Evolutionary conservation across 2,113 vertebrate genomes (phyloP).

Genomic region (Morone chrysops): DNA sequence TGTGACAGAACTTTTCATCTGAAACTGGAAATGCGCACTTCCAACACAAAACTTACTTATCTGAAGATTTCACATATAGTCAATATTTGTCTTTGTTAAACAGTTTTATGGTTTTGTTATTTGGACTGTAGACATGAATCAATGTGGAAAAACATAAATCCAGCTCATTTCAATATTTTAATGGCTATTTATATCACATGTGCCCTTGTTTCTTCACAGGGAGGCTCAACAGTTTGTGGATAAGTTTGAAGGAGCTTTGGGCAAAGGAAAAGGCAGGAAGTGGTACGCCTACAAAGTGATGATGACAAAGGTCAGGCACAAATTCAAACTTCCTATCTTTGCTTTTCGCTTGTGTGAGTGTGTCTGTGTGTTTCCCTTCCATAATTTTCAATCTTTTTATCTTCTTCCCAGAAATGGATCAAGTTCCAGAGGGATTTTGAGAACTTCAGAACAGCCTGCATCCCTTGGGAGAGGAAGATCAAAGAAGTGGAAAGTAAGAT

Average conservation of each 20-base stretch:
- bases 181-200: not conserved
- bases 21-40: not conserved
- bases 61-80: not conserved
- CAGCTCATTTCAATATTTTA: not conserved
- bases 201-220: conserved; percentile 76
- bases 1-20: not conserved
- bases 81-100: not conserved
- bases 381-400: not conserved
- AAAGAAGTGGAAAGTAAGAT: conserved; percentile 98
- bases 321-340: not conserved
- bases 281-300: conserved; percentile 96
- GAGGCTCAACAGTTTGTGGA: conserved; percentile 96
- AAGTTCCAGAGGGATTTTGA: conserved; percentile 98
- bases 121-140: not conserved
- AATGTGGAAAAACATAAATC: not conserved
- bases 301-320: conserved; percentile 91
- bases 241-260: conserved; percentile 97
- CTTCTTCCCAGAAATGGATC: conserved; percentile 93
- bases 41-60: not conserved
- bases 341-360: no score
- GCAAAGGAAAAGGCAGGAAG: conserved; percentile 95
- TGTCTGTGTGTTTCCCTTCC: not conserved
- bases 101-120: not conserved
- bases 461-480: conserved; percentile 99
- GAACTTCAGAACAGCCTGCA: conserved; percentile 96